Evolutionary conservation across 2,888 invertebrate species (phyloP).

Genomic region (Platycheirus rosarum): DNA sequence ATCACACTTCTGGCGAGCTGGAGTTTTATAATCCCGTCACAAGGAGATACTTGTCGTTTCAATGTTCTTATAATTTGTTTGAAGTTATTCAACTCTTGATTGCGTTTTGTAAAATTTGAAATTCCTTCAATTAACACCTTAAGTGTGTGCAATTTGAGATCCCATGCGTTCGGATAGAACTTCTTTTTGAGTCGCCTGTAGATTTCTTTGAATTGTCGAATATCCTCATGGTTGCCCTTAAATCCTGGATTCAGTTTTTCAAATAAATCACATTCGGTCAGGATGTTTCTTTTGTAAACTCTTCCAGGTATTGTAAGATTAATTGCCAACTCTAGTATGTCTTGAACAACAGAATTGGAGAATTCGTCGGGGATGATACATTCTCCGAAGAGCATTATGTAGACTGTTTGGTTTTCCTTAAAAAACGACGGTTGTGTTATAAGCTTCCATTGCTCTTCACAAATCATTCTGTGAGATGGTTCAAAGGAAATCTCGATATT

Average conservation of each 20-base stretch:
- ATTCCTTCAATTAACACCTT: slow-evolving; percentile 28
- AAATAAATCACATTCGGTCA: slow-evolving; percentile 30
- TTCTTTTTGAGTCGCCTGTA: slow-evolving; percentile 27
- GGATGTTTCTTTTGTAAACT: not conserved
- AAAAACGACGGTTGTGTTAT: slow-evolving; percentile 23
- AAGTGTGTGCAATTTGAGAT: slow-evolving; percentile 37
- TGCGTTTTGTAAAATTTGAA: slow-evolving; percentile 23
- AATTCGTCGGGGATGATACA: slow-evolving; percentile 25
- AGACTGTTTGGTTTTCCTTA: not conserved
- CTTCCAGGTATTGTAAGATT: not conserved
- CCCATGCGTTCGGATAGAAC: slow-evolving; percentile 19
- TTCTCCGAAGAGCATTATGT: slow-evolving; percentile 16
- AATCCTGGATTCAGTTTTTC: slow-evolving; percentile 53
- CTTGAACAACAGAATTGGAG: slow-evolving; percentile 8
- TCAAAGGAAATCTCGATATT: slow-evolving; percentile 17
- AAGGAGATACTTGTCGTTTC: slow-evolving; percentile 5
- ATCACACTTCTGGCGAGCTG: slow-evolving; percentile 23
- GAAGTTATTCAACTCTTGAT: slow-evolving; percentile 15
- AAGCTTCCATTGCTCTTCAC: slow-evolving; percentile 31
- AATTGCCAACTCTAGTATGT: slow-evolving; percentile 3
- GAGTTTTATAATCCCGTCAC: slow-evolving; percentile 23
- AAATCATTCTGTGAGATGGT: not conserved
- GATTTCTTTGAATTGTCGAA: slow-evolving; percentile 30
- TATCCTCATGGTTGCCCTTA: slow-evolving; percentile 21
- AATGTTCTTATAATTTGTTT: slow-evolving; percentile 24